phyloP scores from a whole-genome alignment of 2,113 vertebrate species.

The Aptenodytes forsteri region DNA sequence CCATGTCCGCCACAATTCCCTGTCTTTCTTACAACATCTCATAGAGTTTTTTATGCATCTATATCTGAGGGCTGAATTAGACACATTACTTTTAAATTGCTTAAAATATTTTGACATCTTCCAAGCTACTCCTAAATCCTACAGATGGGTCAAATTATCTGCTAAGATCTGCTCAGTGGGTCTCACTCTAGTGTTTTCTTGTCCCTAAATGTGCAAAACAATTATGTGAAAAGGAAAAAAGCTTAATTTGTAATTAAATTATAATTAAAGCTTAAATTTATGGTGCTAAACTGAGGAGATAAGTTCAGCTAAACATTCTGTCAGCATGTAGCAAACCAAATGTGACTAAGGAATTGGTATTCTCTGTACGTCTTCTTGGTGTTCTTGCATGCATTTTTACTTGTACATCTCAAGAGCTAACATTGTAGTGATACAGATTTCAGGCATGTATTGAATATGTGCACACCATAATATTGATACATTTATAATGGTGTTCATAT shows the following conservation, averaged over 20 bases:
- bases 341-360: not conserved
- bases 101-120: constrained; percentile 27
- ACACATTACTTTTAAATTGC: not conserved
- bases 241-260: not conserved
- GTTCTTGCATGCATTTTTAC: not conserved
- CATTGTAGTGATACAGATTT: not conserved
- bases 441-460: not conserved
- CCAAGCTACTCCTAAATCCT: constrained; percentile 11
- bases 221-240: not conserved
- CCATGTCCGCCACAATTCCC: not conserved
- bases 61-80: not conserved
- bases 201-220: not conserved
- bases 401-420: not conserved
- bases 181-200: constrained; percentile 1
- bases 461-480: constrained; percentile 39
- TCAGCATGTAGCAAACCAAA: not conserved
- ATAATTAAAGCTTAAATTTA: not conserved
- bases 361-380: not conserved
- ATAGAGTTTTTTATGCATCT: not conserved
- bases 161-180: not conserved
- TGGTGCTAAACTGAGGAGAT: not conserved
- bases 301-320: not conserved
- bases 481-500: constrained; percentile 42
- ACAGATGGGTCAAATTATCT: constrained; percentile 49
- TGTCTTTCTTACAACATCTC: constrained; percentile 7